Conservation (phyloP, 23 tunicate genomes). For the Halocynthia roretzi region DNA sequence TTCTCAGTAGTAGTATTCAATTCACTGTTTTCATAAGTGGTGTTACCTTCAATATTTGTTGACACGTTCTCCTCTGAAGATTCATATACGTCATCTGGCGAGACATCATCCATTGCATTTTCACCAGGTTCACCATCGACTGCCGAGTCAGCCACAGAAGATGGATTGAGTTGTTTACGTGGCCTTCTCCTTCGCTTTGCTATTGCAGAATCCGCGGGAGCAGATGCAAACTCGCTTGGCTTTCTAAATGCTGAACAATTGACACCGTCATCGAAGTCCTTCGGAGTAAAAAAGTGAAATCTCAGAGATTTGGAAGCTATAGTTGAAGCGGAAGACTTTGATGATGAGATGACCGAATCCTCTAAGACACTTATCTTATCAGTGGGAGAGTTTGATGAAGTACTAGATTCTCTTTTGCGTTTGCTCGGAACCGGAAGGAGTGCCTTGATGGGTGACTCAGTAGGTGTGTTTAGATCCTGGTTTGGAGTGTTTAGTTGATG, state of each 20-base stretch:
- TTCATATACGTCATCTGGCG: neutral
- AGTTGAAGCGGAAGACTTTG: constrained; percentile 1
- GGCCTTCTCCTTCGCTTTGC: constrained; percentile 41
- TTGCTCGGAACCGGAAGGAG: constrained; percentile 31
- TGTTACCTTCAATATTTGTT: neutral
- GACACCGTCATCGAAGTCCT: constrained; percentile 35
- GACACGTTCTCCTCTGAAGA: neutral
- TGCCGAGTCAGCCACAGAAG: constrained; percentile 12
- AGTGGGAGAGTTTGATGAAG: constrained; percentile 38
- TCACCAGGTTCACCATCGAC: constrained; percentile 5
- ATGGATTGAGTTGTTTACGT: constrained; percentile 38
- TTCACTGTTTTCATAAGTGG: neutral
- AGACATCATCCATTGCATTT: constrained; percentile 4
- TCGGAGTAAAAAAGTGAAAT: constrained; percentile 50
- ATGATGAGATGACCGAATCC: neutral
- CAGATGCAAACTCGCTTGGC: constrained; percentile 48
- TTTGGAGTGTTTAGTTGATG: constrained; percentile 56
- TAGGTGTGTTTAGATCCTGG: constrained; percentile 51
- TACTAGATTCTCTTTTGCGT: constrained; percentile 17
- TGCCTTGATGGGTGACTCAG: constrained; percentile 46
- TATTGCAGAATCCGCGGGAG: constrained; percentile 11
- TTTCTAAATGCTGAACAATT: constrained; percentile 46
- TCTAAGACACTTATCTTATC: constrained; percentile 9
- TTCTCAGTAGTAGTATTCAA: neutral
- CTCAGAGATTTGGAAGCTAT: constrained; percentile 12